Percentiles rank a stretch among this genome's conserved stretches.
These are phyloP conservation scores for Achlya flavicornis DNA, from an alignment of 2,888 invertebrate species.

Conservation along the genomic window DNA sequence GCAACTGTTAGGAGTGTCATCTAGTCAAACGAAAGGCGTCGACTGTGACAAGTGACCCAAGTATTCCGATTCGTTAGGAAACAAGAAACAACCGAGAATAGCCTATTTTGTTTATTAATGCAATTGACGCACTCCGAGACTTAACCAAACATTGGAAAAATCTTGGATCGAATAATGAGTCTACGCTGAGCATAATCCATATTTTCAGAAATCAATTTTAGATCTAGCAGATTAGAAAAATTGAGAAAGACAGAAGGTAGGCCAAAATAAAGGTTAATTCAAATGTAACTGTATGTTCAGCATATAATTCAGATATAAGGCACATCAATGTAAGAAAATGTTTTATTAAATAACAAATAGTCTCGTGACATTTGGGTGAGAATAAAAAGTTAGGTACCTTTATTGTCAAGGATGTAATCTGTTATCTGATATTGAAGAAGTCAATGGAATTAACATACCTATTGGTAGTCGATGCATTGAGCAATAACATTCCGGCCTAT, in stretches of 20 bases:
- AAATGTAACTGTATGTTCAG: no score
- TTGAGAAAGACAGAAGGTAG: no score
- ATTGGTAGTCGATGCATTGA: no score
- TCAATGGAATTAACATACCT: neutral
- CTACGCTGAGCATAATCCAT: no score
- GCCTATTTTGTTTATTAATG: neutral
- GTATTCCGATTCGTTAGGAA: neutral
- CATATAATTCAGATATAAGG: neutral
- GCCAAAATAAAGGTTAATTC: no score
- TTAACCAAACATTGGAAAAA: no score
- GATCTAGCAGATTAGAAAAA: no score
- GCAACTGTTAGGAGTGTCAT: constrained; percentile 41
- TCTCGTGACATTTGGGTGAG: constrained; percentile 35
- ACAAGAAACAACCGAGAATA: neutral
- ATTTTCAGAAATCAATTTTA: no score
- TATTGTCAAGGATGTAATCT: constrained; percentile 46
- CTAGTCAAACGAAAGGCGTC: constrained; percentile 47
- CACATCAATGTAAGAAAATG: neutral
- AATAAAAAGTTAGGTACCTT: constrained; percentile 42
- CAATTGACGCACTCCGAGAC: no score
- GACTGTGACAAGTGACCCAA: constrained; percentile 1
- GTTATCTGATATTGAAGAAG: neutral
- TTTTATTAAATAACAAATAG: neutral
- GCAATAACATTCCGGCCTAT: no score
- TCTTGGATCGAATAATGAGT: no score